Conservation (phyloP, 2,888 invertebrate species). For the Minunthozetes semirufus region DNA sequence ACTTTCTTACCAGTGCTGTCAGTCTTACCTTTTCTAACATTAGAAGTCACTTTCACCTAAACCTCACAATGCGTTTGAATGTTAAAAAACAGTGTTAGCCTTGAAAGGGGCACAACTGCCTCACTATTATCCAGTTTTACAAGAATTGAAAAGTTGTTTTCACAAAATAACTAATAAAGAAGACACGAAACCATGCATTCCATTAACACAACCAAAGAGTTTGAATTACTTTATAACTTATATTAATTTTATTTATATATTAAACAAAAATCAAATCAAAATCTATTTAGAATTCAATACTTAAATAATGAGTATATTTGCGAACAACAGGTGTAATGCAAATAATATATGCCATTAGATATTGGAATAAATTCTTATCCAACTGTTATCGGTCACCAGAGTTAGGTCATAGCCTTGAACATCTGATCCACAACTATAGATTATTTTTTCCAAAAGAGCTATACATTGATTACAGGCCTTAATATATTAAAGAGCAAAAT, state of each 20-base stretch:
- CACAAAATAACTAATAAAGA: background rate
- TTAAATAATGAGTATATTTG: no score
- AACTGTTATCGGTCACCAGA: slow-evolving; percentile 12
- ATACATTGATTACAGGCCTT: background rate
- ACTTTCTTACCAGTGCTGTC: background rate
- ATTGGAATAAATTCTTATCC: background rate
- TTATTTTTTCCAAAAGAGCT: background rate
- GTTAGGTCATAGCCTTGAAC: slow-evolving; percentile 23
- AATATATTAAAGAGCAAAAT: background rate
- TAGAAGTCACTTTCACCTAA: slow-evolving; percentile 19
- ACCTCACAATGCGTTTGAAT: background rate
- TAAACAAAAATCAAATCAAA: no score
- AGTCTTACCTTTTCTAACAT: background rate
- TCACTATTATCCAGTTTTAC: background rate
- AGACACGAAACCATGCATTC: slow-evolving; percentile 3
- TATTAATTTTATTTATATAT: no score
- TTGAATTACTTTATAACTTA: no score
- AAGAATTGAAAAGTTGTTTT: background rate
- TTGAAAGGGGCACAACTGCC: slow-evolving; percentile 15
- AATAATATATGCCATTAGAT: slow-evolving; percentile 5
- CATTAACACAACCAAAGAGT: background rate
- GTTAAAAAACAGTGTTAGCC: background rate
- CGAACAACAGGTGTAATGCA: slow-evolving; percentile 17
- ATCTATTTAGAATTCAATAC: no score
- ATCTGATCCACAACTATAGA: background rate